phyloP scores from a whole-genome alignment of 2,888 invertebrate genomes.

The Hydriomena furcata region DNA sequence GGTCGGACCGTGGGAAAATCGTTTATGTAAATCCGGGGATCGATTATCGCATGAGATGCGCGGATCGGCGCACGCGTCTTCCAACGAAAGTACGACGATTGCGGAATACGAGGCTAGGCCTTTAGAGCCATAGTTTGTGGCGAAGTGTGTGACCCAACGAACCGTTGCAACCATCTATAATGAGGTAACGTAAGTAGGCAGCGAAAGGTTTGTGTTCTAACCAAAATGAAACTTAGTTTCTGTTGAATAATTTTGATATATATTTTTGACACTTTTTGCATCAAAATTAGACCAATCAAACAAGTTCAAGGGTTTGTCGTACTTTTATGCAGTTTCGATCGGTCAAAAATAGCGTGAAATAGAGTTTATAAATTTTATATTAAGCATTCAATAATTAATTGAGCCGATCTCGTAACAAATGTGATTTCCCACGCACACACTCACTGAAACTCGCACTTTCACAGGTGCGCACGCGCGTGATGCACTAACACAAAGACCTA shows the following conservation, averaged over 20 bases:
- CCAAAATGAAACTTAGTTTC: no score
- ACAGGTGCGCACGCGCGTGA: conserved; percentile 48
- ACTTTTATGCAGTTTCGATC: no score
- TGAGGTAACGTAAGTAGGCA: neutral
- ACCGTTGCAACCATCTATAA: conserved; percentile 2
- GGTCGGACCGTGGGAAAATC: conserved; percentile 72
- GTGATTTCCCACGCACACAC: conserved; percentile 25
- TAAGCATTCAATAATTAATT: neutral
- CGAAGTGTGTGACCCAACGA: conserved; percentile 7
- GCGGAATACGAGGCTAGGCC: conserved; percentile 47
- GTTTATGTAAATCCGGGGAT: conserved; percentile 76
- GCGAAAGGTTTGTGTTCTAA: neutral
- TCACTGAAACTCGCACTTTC: conserved; percentile 48
- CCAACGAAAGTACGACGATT: conserved; percentile 75
- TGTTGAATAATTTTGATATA: no score
- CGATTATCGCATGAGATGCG: conserved; percentile 64
- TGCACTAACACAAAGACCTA: conserved; percentile 46
- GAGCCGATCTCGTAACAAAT: conserved; percentile 1
- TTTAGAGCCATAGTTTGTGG: conserved; percentile 1
- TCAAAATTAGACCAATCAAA: no score
- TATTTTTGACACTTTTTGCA: no score
- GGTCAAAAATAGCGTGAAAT: no score
- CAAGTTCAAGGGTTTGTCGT: no score
- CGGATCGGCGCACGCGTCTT: conserved; percentile 42
- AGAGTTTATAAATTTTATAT: no score